Evolutionary conservation across 2,888 invertebrate species (phyloP).

Genomic region (Catocala nupta): DNA sequence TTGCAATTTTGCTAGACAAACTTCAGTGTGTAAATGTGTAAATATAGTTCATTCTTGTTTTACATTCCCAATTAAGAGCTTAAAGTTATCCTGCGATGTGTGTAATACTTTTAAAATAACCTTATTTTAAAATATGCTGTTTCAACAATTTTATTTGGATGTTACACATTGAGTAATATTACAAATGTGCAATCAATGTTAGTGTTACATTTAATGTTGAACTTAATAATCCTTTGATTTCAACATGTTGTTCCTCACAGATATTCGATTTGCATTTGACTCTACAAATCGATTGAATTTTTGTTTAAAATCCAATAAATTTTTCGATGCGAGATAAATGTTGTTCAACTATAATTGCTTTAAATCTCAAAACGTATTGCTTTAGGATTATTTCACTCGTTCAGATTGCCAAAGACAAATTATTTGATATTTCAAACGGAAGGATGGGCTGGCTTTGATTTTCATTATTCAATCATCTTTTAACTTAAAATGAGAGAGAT

Average conservation of each 20-base stretch:
- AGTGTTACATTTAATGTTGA: no score
- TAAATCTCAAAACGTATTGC: background rate
- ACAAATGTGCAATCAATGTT: no score
- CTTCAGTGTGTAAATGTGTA: no score
- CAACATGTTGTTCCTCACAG: no score
- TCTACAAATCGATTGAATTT: no score
- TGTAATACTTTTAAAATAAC: slow-evolving; percentile 5
- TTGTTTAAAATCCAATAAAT: no score
- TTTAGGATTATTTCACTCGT: no score
- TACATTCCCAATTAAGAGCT: slow-evolving; percentile 39
- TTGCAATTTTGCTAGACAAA: no score
- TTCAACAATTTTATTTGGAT: background rate
- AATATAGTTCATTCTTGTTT: slow-evolving; percentile 11
- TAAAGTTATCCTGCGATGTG: slow-evolving; percentile 11
- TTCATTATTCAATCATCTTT: background rate
- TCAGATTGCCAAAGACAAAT: background rate
- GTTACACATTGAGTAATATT: slow-evolving; percentile 36
- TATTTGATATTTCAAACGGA: background rate
- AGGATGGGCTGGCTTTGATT: background rate
- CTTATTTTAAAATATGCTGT: slow-evolving; percentile 2
- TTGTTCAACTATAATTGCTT: background rate
- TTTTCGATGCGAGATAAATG: no score
- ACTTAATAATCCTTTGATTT: no score
- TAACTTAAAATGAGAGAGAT: slow-evolving; percentile 3
- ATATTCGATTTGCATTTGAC: no score